A percentile compares a stretch with the other conserved stretches of the same genome.
Conservation (phyloP, 2,797 vertebrate genomes). For the Brotula barbata region DNA sequence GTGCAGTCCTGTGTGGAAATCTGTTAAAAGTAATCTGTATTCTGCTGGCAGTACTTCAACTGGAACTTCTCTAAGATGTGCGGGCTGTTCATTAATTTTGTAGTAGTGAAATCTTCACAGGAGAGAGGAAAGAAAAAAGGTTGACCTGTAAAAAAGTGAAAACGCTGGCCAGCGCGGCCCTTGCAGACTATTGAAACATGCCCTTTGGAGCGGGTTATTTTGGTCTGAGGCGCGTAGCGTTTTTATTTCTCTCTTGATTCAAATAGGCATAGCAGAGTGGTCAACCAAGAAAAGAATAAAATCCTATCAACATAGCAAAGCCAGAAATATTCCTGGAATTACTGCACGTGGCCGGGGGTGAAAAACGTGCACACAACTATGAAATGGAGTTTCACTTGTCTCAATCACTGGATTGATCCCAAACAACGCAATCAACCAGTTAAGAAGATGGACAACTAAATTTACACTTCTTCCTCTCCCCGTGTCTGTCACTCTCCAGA, state of each 20-base stretch:
- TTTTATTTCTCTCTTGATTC: slow-evolving; percentile 48
- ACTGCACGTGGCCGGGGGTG: slow-evolving; percentile 13
- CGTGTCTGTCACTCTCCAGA: slow-evolving; percentile 14
- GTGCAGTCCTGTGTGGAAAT: not conserved
- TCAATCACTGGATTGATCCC: slow-evolving; percentile 20
- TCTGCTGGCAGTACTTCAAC: slow-evolving; percentile 25
- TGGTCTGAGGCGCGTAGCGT: slow-evolving; percentile 43
- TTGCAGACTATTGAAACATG: slow-evolving; percentile 52
- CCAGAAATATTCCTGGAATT: slow-evolving; percentile 29
- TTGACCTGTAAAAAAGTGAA: slow-evolving; percentile 33
- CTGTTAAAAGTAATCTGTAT: slow-evolving; percentile 21
- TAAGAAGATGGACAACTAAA: slow-evolving; percentile 25
- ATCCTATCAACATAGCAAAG: slow-evolving; percentile 15
- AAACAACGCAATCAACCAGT: slow-evolving; percentile 34
- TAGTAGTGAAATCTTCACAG: slow-evolving; percentile 30
- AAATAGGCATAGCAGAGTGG: slow-evolving; percentile 33
- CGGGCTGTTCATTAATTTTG: slow-evolving; percentile 33
- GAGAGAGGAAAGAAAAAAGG: not conserved
- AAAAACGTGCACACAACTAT: slow-evolving; percentile 13
- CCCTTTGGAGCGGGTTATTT: slow-evolving; percentile 55
- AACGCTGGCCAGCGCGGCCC: slow-evolving; percentile 32
- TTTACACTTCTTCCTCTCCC: slow-evolving; percentile 27
- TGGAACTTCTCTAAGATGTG: slow-evolving; percentile 18
- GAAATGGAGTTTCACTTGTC: slow-evolving; percentile 18
- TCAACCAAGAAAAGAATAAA: slow-evolving; percentile 33